These are phyloP conservation scores for Galerucella calmariensis DNA, from an alignment of 2,888 invertebrate species.

Conservation along the genomic window DNA sequence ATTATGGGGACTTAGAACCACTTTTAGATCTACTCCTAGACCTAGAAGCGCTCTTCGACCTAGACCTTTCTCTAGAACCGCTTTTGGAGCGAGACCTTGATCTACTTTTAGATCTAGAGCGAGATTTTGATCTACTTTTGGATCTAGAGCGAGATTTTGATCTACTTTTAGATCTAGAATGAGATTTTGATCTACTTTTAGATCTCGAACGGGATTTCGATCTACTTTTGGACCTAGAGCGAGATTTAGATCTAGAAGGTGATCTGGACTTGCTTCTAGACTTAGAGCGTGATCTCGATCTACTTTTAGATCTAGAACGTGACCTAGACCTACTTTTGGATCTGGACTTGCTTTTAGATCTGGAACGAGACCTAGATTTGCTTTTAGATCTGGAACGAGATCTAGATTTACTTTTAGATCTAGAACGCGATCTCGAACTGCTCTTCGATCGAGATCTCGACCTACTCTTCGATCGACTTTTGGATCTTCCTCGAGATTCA, in stretches of 20 bases:
- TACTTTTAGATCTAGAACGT: slow-evolving; percentile 59
- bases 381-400: slow-evolving; percentile 60
- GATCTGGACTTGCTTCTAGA: slow-evolving; percentile 59
- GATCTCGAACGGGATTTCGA: slow-evolving; percentile 57
- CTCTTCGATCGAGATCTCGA: slow-evolving; percentile 56
- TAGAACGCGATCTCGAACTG: slow-evolving; percentile 57
- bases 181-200: slow-evolving; percentile 59
- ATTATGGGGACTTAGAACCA: slow-evolving; percentile 56
- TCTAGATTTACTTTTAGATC: slow-evolving; percentile 45
- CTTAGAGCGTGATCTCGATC: slow-evolving; percentile 56
- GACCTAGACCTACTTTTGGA: slow-evolving; percentile 50
- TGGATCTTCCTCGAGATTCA: slow-evolving; percentile 55
- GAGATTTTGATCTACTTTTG: slow-evolving; percentile 56
- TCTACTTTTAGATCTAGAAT: slow-evolving; percentile 58
- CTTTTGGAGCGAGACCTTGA: slow-evolving; percentile 55
- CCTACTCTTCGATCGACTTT: slow-evolving; percentile 50
- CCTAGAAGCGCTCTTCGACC: slow-evolving; percentile 47
- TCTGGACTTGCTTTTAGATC: slow-evolving; percentile 42
- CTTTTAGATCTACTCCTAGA: slow-evolving; percentile 56
- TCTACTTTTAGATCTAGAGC: slow-evolving; percentile 54
- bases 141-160: slow-evolving; percentile 59
- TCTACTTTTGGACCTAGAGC: slow-evolving; percentile 54
- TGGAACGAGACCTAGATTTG: slow-evolving; percentile 57
- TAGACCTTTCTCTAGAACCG: slow-evolving; percentile 58
- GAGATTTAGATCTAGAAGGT: slow-evolving; percentile 58